Percentiles rank a stretch among this genome's conserved stretches.
These are phyloP conservation scores for Sternotherus odoratus DNA, from an alignment of 2,797 vertebrate genomes.

Conservation along the genomic window DNA sequence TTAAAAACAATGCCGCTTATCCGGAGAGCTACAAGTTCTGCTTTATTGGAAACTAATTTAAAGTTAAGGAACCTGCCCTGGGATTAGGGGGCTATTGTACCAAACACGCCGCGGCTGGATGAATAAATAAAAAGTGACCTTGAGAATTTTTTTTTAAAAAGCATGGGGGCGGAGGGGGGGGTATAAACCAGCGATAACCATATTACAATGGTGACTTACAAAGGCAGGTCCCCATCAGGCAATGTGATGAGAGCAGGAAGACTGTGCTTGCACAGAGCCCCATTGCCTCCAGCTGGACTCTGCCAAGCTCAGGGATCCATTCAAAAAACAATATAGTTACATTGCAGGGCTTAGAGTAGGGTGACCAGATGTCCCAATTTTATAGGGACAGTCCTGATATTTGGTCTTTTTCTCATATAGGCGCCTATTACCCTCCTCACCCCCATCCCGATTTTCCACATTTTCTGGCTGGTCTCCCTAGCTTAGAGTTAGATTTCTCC, in stretches of 20 bases:
- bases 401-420: too few relatives aligned
- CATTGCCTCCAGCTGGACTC: accelerated
- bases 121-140: conserved; percentile 72
- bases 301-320: accelerated
- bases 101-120: neutral
- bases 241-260: accelerated
- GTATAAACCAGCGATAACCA: neutral
- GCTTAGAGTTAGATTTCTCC: neutral
- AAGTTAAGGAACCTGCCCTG: conserved; percentile 62
- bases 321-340: too few relatives aligned
- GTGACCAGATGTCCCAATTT: too few relatives aligned
- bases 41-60: conserved; percentile 66
- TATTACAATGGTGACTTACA: neutral
- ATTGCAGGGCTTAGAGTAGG: neutral
- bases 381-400: too few relatives aligned
- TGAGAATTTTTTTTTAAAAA: conserved; percentile 39
- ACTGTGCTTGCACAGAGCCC: accelerated
- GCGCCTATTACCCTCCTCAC: too few relatives aligned
- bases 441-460: too few relatives aligned
- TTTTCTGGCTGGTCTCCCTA: too few relatives aligned
- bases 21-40: conserved; percentile 33
- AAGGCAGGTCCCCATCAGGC: accelerated
- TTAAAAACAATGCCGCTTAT: conserved; percentile 79
- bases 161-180: neutral
- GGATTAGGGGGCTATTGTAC: conserved; percentile 29